phyloP scores from a whole-genome alignment of 2,113 vertebrate species.

The Caracal caracal region DNA sequence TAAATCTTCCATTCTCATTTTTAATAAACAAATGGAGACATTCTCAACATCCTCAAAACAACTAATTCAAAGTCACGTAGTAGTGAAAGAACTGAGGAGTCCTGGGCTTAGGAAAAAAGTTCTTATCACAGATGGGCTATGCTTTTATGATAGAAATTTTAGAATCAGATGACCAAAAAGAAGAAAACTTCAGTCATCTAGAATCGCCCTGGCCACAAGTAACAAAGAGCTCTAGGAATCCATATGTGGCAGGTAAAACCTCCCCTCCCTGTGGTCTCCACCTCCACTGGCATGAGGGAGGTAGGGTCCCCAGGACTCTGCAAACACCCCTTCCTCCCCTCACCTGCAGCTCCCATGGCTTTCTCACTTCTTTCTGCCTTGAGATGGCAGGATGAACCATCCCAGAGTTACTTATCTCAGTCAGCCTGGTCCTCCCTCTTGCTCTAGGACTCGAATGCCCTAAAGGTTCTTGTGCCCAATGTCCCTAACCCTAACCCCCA shows the following conservation, averaged over 20 bases:
- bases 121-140: background rate
- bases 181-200: background rate
- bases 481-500: background rate
- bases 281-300: background rate
- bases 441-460: background rate
- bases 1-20: background rate
- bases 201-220: background rate
- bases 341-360: background rate
- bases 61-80: slow-evolving; percentile 1
- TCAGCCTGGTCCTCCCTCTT: background rate
- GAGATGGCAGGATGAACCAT: background rate
- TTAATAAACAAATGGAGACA: background rate
- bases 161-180: background rate
- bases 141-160: slow-evolving; percentile 6
- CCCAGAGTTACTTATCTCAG: background rate
- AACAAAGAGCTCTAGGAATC: background rate
- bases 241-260: no score
- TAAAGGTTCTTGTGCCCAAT: background rate
- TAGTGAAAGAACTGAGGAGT: background rate
- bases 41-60: background rate
- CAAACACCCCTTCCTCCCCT: accelerated
- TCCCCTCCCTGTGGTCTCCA: background rate
- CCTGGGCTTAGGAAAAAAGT: background rate
- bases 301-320: background rate
- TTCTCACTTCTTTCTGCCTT: background rate